phyloP scores from a whole-genome alignment of 2,888 invertebrate species.

The Drymonia ruficornis region DNA sequence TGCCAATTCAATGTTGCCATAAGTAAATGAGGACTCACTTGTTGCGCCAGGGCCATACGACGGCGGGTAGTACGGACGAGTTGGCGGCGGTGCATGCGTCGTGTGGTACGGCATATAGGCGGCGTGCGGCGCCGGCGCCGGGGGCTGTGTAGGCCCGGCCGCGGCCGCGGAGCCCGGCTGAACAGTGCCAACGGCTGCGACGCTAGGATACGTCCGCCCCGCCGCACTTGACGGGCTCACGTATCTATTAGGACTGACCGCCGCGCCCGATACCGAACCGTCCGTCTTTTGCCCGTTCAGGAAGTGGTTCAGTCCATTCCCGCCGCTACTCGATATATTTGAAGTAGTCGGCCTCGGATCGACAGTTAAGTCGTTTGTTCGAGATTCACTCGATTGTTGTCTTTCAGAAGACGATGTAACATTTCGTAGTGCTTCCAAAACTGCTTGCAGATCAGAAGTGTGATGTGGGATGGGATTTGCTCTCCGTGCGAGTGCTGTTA shows the following conservation, averaged over 20 bases:
- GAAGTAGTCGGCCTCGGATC: constrained; percentile 19
- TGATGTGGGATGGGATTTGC: constrained; percentile 20
- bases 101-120: constrained; percentile 33
- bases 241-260: constrained; percentile 10
- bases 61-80: constrained; percentile 29
- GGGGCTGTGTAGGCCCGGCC: background rate
- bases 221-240: constrained; percentile 6
- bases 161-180: background rate
- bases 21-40: constrained; percentile 30
- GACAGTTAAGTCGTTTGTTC: constrained; percentile 6
- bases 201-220: constrained; percentile 14
- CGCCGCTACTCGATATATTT: constrained; percentile 8
- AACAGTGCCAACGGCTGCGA: constrained; percentile 5
- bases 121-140: constrained; percentile 16
- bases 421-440: constrained; percentile 25
- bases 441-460: constrained; percentile 21
- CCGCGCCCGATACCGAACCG: background rate
- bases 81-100: constrained; percentile 35
- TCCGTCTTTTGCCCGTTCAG: constrained; percentile 18
- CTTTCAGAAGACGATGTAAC: constrained; percentile 16
- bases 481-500: constrained; percentile 18
- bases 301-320: constrained; percentile 21
- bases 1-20: too few species aligned
- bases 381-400: constrained; percentile 16
- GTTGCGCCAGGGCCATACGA: constrained; percentile 15